Percentiles rank a stretch among this genome's conserved stretches.
phyloP scores from a whole-genome alignment of 2,888 invertebrate species.

The Muscina levida region DNA sequence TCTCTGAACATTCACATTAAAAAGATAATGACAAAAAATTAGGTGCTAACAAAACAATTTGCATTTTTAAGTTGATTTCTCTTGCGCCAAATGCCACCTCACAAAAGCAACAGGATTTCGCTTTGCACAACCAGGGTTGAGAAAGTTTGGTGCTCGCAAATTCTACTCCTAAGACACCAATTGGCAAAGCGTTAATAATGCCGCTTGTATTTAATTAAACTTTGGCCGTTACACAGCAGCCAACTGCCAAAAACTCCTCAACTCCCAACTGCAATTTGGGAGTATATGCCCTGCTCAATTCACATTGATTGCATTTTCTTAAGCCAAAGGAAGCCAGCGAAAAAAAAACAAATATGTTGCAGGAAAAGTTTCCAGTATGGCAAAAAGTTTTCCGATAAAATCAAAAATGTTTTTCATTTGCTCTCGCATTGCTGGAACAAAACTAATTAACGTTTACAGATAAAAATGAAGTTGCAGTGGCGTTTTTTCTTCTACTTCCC shows the following conservation, averaged over 20 bases:
- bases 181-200: conserved; percentile 69
- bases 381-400: conserved; percentile 64
- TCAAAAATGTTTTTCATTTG: conserved; percentile 65
- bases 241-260: too few species aligned
- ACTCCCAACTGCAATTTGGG: conserved; percentile 37
- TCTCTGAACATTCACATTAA: conserved; percentile 15
- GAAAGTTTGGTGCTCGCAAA: conserved; percentile 33
- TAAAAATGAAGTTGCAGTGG: conserved; percentile 68
- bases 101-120: conserved; percentile 60
- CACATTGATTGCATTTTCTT: conserved; percentile 61
- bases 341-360: conserved; percentile 43
- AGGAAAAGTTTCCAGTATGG: conserved; percentile 59
- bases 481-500: too few species aligned
- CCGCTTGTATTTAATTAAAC: conserved; percentile 76
- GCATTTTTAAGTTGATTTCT: conserved; percentile 77
- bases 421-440: conserved; percentile 67
- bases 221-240: conserved; percentile 75
- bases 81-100: conserved; percentile 28
- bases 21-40: conserved; percentile 70
- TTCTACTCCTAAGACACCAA: conserved; percentile 65
- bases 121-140: conserved; percentile 14
- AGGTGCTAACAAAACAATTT: conserved; percentile 79
- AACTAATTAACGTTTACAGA: conserved; percentile 78
- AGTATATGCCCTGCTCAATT: conserved; percentile 45
- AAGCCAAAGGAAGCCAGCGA: not conserved